Percentiles rank a stretch among this genome's conserved stretches.
phyloP scores from a whole-genome alignment of 2,113 vertebrate genomes.

The Seriola quinqueradiata region DNA sequence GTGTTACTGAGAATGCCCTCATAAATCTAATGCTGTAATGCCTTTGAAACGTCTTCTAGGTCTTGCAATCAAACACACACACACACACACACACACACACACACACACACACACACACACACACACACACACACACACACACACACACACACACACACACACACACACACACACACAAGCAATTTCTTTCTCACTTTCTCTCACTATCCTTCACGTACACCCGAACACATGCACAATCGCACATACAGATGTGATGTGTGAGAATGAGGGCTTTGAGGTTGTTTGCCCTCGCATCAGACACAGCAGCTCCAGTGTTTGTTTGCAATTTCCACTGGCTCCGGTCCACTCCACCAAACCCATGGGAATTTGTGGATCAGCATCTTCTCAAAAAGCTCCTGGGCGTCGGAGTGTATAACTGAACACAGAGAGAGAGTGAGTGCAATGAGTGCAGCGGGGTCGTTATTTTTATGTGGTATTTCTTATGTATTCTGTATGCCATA shows the following conservation, averaged over 20 bases:
- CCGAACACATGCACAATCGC: constrained; percentile 51
- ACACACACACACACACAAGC: background rate
- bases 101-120: background rate
- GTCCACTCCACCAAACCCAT: constrained; percentile 77
- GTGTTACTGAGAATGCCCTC: constrained; percentile 64
- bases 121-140: background rate
- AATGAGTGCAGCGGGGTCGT: constrained; percentile 51
- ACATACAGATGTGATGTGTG: constrained; percentile 69
- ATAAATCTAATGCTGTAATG: constrained; percentile 72
- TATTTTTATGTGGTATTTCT: constrained; percentile 51
- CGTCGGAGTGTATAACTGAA: constrained; percentile 49
- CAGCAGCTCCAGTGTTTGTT: constrained; percentile 76
- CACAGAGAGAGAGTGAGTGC: constrained; percentile 44
- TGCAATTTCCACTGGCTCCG: constrained; percentile 78
- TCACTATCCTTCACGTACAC: constrained; percentile 39
- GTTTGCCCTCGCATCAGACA: constrained; percentile 73
- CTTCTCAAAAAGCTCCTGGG: constrained; percentile 77
- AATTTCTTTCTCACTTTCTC: background rate
- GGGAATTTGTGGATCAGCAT: constrained; percentile 82
- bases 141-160: background rate
- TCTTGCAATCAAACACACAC: constrained; percentile 25
- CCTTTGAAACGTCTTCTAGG: constrained; percentile 69
- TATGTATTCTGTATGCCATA: constrained; percentile 24
- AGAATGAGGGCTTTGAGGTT: constrained; percentile 73
- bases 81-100: background rate